A percentile compares a stretch with the other conserved stretches of the same genome.
Evolutionary conservation across 2,888 invertebrate species (phyloP).

Genomic region (Callinectes sapidus): DNA sequence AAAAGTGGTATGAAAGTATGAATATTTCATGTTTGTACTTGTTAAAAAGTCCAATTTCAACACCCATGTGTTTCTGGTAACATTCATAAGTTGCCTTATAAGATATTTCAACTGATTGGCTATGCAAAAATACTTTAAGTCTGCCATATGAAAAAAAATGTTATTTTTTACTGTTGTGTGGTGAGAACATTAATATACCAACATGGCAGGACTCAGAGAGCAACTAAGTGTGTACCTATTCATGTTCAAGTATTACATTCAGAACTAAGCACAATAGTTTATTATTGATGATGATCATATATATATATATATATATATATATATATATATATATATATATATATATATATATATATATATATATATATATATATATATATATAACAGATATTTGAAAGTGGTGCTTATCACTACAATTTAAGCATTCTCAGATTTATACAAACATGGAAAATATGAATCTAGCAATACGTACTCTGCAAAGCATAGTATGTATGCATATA

Average conservation of each 20-base stretch:
- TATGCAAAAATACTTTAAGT: background rate
- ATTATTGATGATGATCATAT: background rate
- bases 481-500: background rate
- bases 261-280: background rate
- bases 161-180: background rate
- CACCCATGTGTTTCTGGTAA: background rate
- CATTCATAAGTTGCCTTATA: background rate
- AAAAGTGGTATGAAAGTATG: background rate
- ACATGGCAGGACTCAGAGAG: background rate
- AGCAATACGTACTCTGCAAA: background rate
- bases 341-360: conserved; percentile 39
- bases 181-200: background rate
- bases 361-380: conserved; percentile 12
- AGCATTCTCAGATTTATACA: background rate
- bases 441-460: background rate
- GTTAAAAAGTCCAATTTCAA: background rate
- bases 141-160: background rate
- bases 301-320: conserved; percentile 29
- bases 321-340: conserved; percentile 43
- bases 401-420: background rate
- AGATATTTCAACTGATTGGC: background rate
- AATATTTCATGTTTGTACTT: background rate
- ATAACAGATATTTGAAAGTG: background rate
- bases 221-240: background rate
- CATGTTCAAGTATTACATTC: background rate